Evolutionary conservation across 2,113 vertebrate genomes (phyloP).

Genomic region (Bufo gargarizans): DNA sequence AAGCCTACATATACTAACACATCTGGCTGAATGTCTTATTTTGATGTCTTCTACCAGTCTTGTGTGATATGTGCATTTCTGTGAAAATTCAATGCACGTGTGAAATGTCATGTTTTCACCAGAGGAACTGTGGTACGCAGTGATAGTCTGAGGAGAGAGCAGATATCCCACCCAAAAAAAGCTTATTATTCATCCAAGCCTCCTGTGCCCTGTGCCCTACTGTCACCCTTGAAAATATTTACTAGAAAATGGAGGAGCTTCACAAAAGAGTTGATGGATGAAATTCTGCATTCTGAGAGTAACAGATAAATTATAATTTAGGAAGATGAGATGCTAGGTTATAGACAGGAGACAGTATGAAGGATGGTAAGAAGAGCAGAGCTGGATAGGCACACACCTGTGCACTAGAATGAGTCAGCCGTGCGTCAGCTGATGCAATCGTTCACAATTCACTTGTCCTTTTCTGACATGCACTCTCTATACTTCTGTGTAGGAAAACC

Average conservation of each 20-base stretch:
- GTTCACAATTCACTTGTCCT: background rate
- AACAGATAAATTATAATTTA: too few species aligned
- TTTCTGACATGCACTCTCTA: background rate
- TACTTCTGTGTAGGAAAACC: conserved; percentile 16
- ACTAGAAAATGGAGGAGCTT: too few species aligned
- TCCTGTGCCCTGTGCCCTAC: too few species aligned
- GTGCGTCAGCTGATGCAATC: conserved; percentile 22
- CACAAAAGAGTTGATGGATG: too few species aligned
- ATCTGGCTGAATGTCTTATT: too few species aligned
- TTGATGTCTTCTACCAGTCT: background rate
- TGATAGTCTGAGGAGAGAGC: background rate
- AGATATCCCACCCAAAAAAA: background rate
- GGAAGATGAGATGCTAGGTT: too few species aligned
- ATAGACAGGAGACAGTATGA: background rate
- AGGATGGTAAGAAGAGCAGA: background rate
- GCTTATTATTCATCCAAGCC: too few species aligned
- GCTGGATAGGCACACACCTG: background rate
- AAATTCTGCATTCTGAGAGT: too few species aligned
- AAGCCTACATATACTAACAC: background rate
- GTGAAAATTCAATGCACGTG: background rate
- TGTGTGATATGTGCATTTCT: background rate
- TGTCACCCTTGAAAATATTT: too few species aligned
- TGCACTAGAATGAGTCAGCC: conserved; percentile 7
- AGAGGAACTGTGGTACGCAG: background rate
- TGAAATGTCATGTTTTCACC: background rate